A percentile compares a stretch with the other conserved stretches of the same genome.
These are phyloP conservation scores for Aphodius sticticus DNA, from an alignment of 2,888 invertebrate genomes.

Conservation along the genomic window DNA sequence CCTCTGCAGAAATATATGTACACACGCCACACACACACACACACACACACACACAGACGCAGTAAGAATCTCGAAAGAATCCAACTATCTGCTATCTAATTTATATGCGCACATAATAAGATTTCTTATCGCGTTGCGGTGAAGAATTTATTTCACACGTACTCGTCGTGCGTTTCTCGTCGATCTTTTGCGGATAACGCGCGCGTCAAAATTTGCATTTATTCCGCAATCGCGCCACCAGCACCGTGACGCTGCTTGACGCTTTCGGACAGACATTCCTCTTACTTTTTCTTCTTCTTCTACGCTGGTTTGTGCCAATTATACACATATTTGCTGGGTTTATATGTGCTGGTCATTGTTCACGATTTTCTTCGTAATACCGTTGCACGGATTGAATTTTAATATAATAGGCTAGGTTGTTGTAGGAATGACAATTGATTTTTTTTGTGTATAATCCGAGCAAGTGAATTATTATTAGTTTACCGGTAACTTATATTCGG, in stretches of 20 bases:
- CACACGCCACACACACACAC: neutral
- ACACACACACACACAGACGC: conserved; percentile 7
- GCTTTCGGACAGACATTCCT: neutral
- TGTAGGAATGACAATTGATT: neutral
- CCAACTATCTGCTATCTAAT: conserved; percentile 25
- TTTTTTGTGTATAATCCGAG: neutral
- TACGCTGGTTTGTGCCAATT: conserved; percentile 8
- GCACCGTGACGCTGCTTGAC: neutral
- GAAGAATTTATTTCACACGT: conserved; percentile 27
- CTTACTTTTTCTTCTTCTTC: neutral
- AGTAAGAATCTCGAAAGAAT: conserved; percentile 22
- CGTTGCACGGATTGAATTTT: conserved; percentile 14
- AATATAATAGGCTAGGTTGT: conserved; percentile 1
- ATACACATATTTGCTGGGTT: neutral
- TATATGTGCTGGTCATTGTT: neutral
- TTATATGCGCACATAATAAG: conserved; percentile 24
- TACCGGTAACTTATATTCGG: too few species aligned
- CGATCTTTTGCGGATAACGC: conserved; percentile 18
- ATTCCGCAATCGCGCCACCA: conserved; percentile 17
- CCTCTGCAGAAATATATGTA: neutral
- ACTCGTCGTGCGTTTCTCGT: conserved; percentile 18
- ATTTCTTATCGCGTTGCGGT: conserved; percentile 25
- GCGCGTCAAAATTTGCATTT: conserved; percentile 26
- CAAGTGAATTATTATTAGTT: neutral
- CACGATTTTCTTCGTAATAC: conserved; percentile 9